Evolutionary conservation across 2,888 invertebrate genomes (phyloP), one percentile per base, ranked within the genome.

Genomic region (Drosophila melanocephala): DNA sequence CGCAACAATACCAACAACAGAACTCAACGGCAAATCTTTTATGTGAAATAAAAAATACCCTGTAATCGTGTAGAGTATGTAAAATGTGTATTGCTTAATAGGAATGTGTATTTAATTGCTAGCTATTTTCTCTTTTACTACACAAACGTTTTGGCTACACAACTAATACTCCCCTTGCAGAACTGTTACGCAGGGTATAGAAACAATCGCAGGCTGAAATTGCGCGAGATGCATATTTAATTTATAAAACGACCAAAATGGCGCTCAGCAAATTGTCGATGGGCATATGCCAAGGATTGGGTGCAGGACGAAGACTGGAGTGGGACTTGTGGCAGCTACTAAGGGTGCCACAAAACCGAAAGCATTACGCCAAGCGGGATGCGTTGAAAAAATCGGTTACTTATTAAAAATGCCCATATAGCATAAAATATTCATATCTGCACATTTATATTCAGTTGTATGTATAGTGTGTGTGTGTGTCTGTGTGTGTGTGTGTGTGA

Each of bases 391-490:
- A 86, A 86, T 88, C 72, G 72, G 88, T 73, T 75, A 79, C 81
- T 90, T 90, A 88, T 86, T 88, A 90, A 86, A 90, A 90, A 88
- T 90, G 89, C 88, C 90, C 90, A 90, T 83, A 83, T 71, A 72
- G 14, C 83, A 89, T 89, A 63, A 53, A 85, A 81, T 75, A 89
- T 80, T 76, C 81, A 85, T 78, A 78, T 52, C 35, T 39, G 30
- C 51, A 26, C 47, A 28, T 57, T 57, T 39, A 42, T 63, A 51
- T 65, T n/a, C 57, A 10, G 39, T 32, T 33, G 32, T 10, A 3
- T 42, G 33, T 64, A 44, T 1, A 12, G 47, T 42, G 59, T 51
- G 28, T 35, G 39, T 39, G 33, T 61, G 32, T 44, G 71, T 66
- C 79, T 42, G 67, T 12, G 30, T 52, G 42, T 42, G 52, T 47